phyloP scores from a whole-genome alignment of 2,113 vertebrate species.

The Excalfactoria chinensis region DNA sequence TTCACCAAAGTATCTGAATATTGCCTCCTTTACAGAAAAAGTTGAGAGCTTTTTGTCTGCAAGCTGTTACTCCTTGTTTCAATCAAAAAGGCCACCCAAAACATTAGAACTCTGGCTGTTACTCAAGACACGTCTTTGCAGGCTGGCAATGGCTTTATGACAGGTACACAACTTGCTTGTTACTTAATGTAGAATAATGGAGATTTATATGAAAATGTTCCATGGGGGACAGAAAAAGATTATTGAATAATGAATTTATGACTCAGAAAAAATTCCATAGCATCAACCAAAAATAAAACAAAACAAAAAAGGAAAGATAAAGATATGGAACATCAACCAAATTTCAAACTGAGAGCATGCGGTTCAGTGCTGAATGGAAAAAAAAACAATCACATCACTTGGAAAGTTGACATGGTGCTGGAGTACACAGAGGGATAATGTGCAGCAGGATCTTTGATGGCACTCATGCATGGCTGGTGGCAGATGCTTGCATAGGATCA shows the following conservation, averaged over 20 bases:
- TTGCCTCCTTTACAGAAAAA: neutral
- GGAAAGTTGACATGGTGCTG: neutral
- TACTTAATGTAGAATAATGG: neutral
- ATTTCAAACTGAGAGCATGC: neutral
- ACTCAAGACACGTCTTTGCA: neutral
- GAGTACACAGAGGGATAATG: neutral
- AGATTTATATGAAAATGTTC: neutral
- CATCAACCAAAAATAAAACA: neutral
- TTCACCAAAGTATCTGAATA: neutral
- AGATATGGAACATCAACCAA: neutral
- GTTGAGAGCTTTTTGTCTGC: neutral
- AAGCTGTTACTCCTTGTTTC: neutral
- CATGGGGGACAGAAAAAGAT: neutral
- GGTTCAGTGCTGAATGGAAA: neutral
- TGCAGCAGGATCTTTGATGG: neutral
- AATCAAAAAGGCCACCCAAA: neutral
- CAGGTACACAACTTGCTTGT: neutral
- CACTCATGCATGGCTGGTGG: rapidly evolving
- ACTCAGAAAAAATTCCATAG: conserved; percentile 25
- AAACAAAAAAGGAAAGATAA: neutral
- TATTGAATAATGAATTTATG: neutral
- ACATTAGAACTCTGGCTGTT: neutral
- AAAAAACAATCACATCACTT: neutral
- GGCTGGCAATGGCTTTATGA: neutral
- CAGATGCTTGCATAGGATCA: neutral